Conservation (phyloP, 2,888 invertebrate species). For the Gnatocerus cornutus region DNA sequence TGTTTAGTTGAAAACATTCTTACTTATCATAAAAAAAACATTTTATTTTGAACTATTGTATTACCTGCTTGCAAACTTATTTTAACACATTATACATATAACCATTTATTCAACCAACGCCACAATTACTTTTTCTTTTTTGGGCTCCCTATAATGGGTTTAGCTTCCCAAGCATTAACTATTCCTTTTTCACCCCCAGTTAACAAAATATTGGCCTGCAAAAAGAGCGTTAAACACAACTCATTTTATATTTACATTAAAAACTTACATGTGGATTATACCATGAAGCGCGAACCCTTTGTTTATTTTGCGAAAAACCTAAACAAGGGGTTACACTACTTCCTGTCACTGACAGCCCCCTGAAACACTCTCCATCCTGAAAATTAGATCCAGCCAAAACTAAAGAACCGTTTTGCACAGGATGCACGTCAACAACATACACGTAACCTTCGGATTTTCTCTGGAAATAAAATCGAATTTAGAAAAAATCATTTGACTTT, state of each 20-base stretch:
- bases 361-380: slow-evolving; percentile 76
- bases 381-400: slow-evolving; percentile 79
- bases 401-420: slow-evolving; percentile 71
- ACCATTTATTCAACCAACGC: no score
- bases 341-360: slow-evolving; percentile 69
- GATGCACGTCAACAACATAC: slow-evolving; percentile 78
- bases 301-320: slow-evolving; percentile 78
- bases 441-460: slow-evolving; percentile 76
- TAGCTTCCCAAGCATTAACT: slow-evolving; percentile 77
- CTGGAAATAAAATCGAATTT: slow-evolving; percentile 68
- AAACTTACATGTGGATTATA: slow-evolving; percentile 76
- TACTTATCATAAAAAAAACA: no score
- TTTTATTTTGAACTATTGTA: no score
- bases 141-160: background rate
- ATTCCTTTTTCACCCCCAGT: slow-evolving; percentile 84
- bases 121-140: background rate
- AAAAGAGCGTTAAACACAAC: slow-evolving; percentile 19
- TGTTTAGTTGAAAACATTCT: no score
- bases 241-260: background rate
- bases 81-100: no score
- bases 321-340: slow-evolving; percentile 74
- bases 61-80: no score
- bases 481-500: background rate
- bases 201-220: slow-evolving; percentile 72
- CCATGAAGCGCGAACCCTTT: slow-evolving; percentile 81